These are phyloP conservation scores for Ciconia maguari DNA, from an alignment of 2,113 vertebrate genomes.

Conservation along the genomic window DNA sequence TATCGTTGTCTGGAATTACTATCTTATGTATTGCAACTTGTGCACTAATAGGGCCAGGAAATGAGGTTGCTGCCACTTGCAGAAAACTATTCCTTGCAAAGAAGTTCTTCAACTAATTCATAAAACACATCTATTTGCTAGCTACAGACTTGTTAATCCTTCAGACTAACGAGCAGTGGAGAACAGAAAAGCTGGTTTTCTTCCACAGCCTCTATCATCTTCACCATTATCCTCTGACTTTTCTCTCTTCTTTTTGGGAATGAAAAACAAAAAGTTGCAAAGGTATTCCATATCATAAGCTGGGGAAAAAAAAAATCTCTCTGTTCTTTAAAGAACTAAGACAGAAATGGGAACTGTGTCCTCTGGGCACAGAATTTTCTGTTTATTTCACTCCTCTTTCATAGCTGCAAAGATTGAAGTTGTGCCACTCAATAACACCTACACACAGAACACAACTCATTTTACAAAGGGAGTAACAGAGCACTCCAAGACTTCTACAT, in stretches of 20 bases:
- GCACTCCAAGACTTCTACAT: neutral
- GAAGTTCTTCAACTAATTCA: neutral
- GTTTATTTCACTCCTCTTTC: neutral
- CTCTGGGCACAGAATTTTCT: neutral
- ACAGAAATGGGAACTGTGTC: neutral
- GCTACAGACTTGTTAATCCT: neutral
- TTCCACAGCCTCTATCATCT: neutral
- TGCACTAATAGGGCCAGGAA: neutral
- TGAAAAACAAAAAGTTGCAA: neutral
- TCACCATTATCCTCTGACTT: neutral
- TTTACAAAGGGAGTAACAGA: neutral
- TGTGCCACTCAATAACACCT: neutral
- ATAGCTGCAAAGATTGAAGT: neutral
- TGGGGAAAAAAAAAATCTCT: neutral
- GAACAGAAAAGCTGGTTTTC: neutral
- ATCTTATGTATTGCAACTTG: neutral
- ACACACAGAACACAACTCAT: neutral
- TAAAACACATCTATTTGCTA: neutral
- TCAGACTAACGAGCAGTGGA: neutral
- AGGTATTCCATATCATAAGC: neutral
- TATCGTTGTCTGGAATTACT: neutral
- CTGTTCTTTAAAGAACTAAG: neutral
- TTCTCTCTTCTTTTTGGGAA: neutral
- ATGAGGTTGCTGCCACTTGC: neutral
- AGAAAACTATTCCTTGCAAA: neutral